Evolutionary conservation across 2,113 vertebrate genomes (phyloP).

Genomic region (Meriones unguiculatus): DNA sequence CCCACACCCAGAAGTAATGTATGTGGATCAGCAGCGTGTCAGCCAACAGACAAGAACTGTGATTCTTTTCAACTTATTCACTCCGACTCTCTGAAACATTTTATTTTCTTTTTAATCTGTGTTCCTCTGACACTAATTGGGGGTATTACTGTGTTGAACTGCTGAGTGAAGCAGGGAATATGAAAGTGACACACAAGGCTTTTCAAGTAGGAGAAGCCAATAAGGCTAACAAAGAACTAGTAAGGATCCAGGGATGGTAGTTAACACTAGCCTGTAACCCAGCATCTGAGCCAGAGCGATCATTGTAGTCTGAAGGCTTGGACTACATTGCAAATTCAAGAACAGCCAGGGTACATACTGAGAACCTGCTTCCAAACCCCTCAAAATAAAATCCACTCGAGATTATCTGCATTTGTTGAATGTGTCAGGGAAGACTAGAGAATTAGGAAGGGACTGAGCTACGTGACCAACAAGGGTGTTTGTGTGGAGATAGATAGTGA

Average conservation of each 20-base stretch:
- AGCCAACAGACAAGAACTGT: not conserved
- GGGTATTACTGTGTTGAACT: not conserved
- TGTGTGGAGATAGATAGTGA: too few species aligned
- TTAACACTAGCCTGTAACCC: not conserved
- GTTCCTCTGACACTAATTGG: not conserved
- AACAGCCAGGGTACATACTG: not conserved
- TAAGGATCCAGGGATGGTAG: not conserved
- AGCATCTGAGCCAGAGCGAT: not conserved
- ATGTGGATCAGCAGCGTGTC: not conserved
- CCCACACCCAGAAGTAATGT: too few species aligned
- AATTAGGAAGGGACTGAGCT: fast-evolving
- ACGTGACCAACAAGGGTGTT: not conserved
- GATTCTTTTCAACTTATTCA: not conserved
- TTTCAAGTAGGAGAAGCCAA: not conserved
- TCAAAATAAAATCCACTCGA: not conserved
- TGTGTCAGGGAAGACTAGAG: not conserved
- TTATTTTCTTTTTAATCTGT: constrained; percentile 6
- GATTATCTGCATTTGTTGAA: not conserved
- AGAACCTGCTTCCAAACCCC: not conserved
- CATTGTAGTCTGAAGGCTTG: not conserved
- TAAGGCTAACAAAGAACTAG: not conserved
- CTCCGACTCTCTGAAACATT: not conserved
- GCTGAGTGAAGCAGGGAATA: not conserved
- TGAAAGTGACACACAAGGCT: not conserved
- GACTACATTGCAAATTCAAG: not conserved